phyloP scores from a whole-genome alignment of 2,797 vertebrate species.

The Pelodytes ibericus region DNA sequence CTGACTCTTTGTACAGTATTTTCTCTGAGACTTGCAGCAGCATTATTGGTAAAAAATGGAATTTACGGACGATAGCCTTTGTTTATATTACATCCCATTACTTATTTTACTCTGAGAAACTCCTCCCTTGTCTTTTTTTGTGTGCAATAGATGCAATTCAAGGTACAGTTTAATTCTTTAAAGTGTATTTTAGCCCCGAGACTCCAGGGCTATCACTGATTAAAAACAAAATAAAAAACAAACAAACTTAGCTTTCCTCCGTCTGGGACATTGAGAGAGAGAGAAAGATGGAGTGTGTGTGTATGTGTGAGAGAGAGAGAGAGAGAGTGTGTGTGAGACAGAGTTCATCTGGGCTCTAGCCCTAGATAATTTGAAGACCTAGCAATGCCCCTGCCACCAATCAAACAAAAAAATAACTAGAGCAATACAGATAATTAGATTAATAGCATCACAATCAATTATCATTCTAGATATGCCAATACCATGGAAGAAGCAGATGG shows the following conservation, averaged over 20 bases:
- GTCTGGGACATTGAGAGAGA: too few species aligned
- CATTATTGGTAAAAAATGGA: conserved; percentile 63
- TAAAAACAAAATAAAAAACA: too few species aligned
- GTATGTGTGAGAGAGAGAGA: too few species aligned
- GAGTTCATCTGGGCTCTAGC: too few species aligned
- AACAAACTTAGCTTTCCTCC: too few species aligned
- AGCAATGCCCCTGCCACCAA: too few species aligned
- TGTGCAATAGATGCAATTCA: conserved; percentile 40
- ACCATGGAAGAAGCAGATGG: fast-evolving
- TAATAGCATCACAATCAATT: conserved; percentile 55
- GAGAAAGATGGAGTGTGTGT: too few species aligned
- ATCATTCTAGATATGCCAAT: conserved; percentile 36
- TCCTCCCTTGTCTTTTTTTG: conserved; percentile 48
- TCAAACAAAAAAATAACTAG: conserved; percentile 41
- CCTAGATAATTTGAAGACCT: too few species aligned
- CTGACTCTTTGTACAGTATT: conserved; percentile 64
- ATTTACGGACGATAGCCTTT: conserved; percentile 65
- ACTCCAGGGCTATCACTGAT: too few species aligned
- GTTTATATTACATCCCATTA: conserved; percentile 50
- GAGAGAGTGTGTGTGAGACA: too few species aligned
- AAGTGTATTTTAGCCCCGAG: too few species aligned
- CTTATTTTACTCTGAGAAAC: conserved; percentile 39
- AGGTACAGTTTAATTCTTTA: conserved; percentile 6
- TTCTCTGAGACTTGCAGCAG: conserved; percentile 63
- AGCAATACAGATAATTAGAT: conserved; percentile 45